These are phyloP conservation scores for Trisateles emortualis DNA, from an alignment of 2,888 invertebrate genomes.

Conservation along the genomic window DNA sequence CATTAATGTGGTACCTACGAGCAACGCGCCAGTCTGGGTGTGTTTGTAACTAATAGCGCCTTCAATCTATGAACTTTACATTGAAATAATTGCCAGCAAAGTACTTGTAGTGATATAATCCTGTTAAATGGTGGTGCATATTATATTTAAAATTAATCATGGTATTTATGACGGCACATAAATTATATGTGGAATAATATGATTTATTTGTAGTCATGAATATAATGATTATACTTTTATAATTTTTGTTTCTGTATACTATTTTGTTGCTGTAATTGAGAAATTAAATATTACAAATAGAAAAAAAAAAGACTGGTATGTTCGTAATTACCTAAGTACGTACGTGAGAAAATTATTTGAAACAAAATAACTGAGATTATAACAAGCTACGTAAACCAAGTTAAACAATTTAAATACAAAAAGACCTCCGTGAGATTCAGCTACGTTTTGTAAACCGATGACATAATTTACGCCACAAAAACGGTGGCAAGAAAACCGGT, in stretches of 20 bases:
- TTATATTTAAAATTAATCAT: background rate
- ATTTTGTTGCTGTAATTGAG: no score
- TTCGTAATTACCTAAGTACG: background rate
- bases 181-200: no score
- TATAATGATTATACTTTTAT: no score
- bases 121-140: background rate
- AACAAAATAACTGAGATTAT: background rate
- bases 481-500: conserved; percentile 64
- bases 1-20: conserved; percentile 26
- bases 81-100: conserved; percentile 49
- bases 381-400: background rate
- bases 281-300: no score
- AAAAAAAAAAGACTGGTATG: no score
- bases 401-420: conserved; percentile 2
- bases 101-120: conserved; percentile 27
- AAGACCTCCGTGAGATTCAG: conserved; percentile 7
- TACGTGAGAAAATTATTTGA: background rate
- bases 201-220: no score
- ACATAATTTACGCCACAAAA: conserved; percentile 63
- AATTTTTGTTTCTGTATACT: no score
- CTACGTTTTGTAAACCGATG: conserved; percentile 48
- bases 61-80: conserved; percentile 57
- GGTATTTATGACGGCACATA: background rate
- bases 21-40: conserved; percentile 14
- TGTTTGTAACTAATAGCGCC: conserved; percentile 11